Percentiles rank a stretch among this genome's conserved stretches.
Conservation (phyloP, 2,113 vertebrate species). For the Boulengeromyrus knoepffleri region DNA sequence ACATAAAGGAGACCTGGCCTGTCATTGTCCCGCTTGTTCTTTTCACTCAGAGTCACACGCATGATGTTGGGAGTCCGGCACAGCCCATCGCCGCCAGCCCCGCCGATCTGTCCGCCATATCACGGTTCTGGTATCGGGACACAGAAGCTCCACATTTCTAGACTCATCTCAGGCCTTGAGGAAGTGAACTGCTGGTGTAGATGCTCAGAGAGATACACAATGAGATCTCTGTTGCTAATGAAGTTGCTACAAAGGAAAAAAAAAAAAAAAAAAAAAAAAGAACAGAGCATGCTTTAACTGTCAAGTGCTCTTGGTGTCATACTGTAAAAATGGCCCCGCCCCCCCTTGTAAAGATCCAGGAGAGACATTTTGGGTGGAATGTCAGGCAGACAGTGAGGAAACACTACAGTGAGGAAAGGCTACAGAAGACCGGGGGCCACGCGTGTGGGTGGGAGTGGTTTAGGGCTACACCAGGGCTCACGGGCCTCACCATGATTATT, state of each 20-base stretch:
- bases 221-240: conserved; percentile 53
- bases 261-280: conserved; percentile 31
- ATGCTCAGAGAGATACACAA: conserved; percentile 49
- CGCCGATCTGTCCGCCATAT: background rate
- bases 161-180: conserved; percentile 44
- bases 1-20: background rate
- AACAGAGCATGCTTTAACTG: conserved; percentile 61
- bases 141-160: background rate
- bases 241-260: background rate
- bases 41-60: background rate
- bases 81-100: background rate
- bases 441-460: background rate
- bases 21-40: background rate
- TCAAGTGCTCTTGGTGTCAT: conserved; percentile 48
- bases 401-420: background rate
- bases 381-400: background rate
- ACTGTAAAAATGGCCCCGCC: conserved; percentile 51
- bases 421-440: conserved; percentile 23
- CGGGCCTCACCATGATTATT: background rate
- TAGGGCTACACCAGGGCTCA: background rate
- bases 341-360: conserved; percentile 48
- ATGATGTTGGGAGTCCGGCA: background rate
- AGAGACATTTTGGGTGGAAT: conserved; percentile 38
- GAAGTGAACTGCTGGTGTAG: conserved; percentile 48
- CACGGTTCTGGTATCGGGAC: background rate